These are phyloP conservation scores for Rhodinocichla rosea DNA, from an alignment of 2,113 vertebrate species.

Conservation along the genomic window DNA sequence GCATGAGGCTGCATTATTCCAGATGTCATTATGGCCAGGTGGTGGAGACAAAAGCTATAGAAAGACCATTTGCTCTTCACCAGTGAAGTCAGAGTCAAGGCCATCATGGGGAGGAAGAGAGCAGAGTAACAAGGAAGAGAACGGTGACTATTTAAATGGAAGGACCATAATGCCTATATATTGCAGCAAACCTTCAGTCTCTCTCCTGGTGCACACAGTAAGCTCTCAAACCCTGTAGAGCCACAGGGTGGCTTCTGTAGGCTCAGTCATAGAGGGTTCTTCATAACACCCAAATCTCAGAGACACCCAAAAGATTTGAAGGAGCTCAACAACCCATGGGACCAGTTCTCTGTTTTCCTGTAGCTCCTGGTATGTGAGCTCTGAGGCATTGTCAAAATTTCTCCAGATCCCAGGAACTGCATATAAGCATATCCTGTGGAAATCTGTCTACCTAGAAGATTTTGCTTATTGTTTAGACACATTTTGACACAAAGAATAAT, in stretches of 20 bases:
- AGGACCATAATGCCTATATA: not conserved
- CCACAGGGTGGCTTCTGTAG: fast-evolving
- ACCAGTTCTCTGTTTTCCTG: not conserved
- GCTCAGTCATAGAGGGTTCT: not conserved
- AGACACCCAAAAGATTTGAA: not conserved
- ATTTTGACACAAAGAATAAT: not conserved
- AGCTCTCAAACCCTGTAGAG: not conserved
- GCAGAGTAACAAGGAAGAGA: not conserved
- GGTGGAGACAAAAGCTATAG: not conserved
- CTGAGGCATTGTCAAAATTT: not conserved
- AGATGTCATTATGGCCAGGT: not conserved
- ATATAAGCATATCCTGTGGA: not conserved
- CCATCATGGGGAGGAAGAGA: not conserved
- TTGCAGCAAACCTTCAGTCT: not conserved
- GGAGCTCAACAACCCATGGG: not conserved
- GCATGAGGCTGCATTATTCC: not conserved
- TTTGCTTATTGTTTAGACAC: not conserved
- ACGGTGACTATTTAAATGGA: fast-evolving
- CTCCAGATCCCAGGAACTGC: not conserved
- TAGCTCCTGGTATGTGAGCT: not conserved
- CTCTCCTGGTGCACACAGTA: not conserved
- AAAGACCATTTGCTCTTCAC: not conserved
- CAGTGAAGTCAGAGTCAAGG: not conserved
- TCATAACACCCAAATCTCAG: not conserved
- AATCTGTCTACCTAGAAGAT: not conserved